These are phyloP conservation scores for Phaethornis superciliosus DNA, from an alignment of 2,113 vertebrate species.

Conservation along the genomic window DNA sequence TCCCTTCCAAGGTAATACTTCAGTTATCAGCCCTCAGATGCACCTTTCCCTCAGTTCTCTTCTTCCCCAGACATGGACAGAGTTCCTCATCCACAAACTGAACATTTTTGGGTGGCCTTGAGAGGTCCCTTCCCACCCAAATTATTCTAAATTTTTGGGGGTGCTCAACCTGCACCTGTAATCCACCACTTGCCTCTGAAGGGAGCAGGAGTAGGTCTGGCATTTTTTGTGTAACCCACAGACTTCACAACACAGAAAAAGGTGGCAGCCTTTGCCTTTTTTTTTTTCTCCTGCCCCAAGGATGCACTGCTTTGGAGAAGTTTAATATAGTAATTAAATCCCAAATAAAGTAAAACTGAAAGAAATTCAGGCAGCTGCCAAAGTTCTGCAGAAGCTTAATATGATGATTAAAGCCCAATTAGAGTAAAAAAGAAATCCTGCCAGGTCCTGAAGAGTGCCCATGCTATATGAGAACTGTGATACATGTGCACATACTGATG, in stretches of 20 bases:
- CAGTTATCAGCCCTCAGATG: not conserved
- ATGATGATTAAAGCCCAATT: not conserved
- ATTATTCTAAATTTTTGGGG: no score
- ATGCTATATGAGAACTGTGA: not conserved
- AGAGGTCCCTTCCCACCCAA: no score
- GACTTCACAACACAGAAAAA: rapidly evolving
- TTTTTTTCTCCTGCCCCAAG: not conserved
- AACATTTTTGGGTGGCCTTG: not conserved
- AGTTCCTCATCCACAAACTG: not conserved
- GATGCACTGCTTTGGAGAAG: not conserved
- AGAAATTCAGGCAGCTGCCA: not conserved
- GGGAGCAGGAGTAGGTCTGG: not conserved
- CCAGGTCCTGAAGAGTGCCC: not conserved
- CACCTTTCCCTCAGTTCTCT: not conserved
- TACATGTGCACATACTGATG: rapidly evolving
- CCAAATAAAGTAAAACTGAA: not conserved
- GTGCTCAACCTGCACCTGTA: not conserved
- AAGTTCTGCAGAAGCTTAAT: not conserved
- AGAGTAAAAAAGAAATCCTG: not conserved
- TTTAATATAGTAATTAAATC: not conserved
- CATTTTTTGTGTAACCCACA: not conserved
- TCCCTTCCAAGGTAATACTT: not conserved
- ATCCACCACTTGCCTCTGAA: not conserved
- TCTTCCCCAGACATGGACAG: not conserved
- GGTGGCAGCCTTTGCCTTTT: not conserved